Percentiles rank a stretch among this genome's conserved stretches.
phyloP scores from a whole-genome alignment of 2,888 invertebrate species.

The Callyntrura guangdongensis region DNA sequence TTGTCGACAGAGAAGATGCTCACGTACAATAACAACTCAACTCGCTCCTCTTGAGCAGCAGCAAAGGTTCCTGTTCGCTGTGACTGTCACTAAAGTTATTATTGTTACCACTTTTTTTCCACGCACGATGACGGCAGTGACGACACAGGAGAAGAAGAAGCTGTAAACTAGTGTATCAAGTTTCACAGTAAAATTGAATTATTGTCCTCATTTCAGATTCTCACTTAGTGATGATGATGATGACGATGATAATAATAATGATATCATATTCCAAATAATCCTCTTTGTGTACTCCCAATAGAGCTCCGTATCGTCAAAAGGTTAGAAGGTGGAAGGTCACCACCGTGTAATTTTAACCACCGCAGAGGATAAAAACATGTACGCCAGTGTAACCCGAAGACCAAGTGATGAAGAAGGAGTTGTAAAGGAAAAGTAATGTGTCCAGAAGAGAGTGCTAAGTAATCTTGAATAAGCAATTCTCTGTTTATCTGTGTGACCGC shows the following conservation, averaged over 20 bases:
- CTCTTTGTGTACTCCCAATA: background rate
- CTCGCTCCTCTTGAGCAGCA: too few species aligned
- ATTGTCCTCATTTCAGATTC: constrained; percentile 42
- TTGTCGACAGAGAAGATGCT: too few species aligned
- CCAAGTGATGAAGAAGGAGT: background rate
- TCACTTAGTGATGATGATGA: background rate
- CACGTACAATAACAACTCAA: background rate
- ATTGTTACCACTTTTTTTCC: background rate
- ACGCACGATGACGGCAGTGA: background rate
- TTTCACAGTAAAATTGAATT: constrained; percentile 37
- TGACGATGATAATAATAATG: constrained; percentile 21
- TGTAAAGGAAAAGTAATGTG: background rate
- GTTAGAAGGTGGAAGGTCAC: constrained; percentile 23
- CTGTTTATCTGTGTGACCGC: background rate
- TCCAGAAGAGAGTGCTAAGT: constrained; percentile 43
- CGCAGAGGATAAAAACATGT: too few species aligned
- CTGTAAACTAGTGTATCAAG: constrained; percentile 34
- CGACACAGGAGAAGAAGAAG: background rate
- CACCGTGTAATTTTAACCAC: background rate
- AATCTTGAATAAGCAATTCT: constrained; percentile 32
- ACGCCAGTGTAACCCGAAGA: background rate
- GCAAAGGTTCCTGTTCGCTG: constrained; percentile 16
- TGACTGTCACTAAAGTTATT: constrained; percentile 9
- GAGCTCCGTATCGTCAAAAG: background rate
- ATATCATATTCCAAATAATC: constrained; percentile 55